Evolutionary conservation across 2,113 vertebrate genomes (phyloP), one percentile per base, ranked within the genome.

Genomic region (Triplophysa rosa): DNA sequence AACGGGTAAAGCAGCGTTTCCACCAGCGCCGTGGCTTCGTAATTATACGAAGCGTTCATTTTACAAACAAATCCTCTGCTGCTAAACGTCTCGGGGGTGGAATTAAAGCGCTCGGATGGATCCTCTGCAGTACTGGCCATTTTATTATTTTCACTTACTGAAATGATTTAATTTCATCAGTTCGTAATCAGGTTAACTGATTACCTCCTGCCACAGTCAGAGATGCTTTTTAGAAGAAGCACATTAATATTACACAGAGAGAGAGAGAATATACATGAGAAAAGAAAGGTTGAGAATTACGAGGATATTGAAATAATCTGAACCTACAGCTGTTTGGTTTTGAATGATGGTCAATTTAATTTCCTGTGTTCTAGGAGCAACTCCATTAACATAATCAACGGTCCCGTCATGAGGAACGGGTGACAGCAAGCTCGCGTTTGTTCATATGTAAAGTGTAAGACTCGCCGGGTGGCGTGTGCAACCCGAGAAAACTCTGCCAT

Each of bases 161-260:
- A 90, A 90, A 90, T 92, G 78, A 93, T 90, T 89, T 89, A 88
- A 92, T 92, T 92, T 90, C 82, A 92, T 92, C 88, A 90, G 86
- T 79, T 45, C 49, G 37, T 91, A 92, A 93, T 92, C 89, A 90
- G 89, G 89, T 91, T 91, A 92, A 90, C 87, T 89, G 90, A 93
- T 91, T 90, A 89, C 80, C 83, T 78, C 77, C 82, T 2, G 52
- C 85, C 79, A 76, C 86, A 80, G 84, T 83, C 81, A 85, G 82
- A 85, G 82, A 87, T 75, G 86, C 77, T 78, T 89, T 89, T 84
- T 45, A 12, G 42, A 12, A 85, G 86, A 86, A 84, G 81, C 80
- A 47, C 83, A 83, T 85, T 88, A 87, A 90, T 85, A 86, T 70
- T 64, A 82, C 78, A 81, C 70, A 86, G 78, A 66, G 66, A 47